phyloP scores from a whole-genome alignment of 2,888 invertebrate species.

The Eucera pruinosa region DNA sequence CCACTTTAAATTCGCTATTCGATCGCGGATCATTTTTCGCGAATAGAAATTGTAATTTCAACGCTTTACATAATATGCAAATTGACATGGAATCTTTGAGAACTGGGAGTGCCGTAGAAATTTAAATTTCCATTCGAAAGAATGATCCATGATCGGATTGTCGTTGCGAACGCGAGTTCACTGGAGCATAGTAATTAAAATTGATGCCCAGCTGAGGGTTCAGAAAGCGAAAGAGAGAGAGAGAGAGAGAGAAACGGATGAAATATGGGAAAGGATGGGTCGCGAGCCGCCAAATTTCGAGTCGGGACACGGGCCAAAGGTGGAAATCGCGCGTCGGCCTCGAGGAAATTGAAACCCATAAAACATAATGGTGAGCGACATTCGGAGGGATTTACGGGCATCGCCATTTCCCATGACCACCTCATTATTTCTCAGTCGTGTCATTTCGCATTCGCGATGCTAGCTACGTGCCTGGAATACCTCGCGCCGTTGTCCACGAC shows the following conservation, averaged over 20 bases:
- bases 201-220: slow-evolving; percentile 22
- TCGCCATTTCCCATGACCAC: slow-evolving; percentile 71
- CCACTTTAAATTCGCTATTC: too few species aligned
- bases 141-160: slow-evolving; percentile 9
- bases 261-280: slow-evolving; percentile 47
- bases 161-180: slow-evolving; percentile 10
- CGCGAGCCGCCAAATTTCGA: slow-evolving; percentile 32
- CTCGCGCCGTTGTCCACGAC: slow-evolving; percentile 20
- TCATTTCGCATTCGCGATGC: slow-evolving; percentile 61
- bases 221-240: background rate
- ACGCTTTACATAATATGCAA: too few species aligned
- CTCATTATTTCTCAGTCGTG: slow-evolving; percentile 72
- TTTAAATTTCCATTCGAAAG: background rate
- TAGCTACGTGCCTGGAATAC: slow-evolving; percentile 65
- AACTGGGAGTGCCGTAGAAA: background rate
- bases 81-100: too few species aligned
- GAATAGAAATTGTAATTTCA: too few species aligned
- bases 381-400: slow-evolving; percentile 71
- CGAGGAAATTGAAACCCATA: slow-evolving; percentile 76
- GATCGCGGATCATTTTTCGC: too few species aligned
- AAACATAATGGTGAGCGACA: slow-evolving; percentile 71
- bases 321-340: slow-evolving; percentile 45
- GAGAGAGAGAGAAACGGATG: background rate
- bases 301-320: slow-evolving; percentile 37
- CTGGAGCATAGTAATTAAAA: slow-evolving; percentile 51